A percentile compares a stretch with the other conserved stretches of the same genome.
Evolutionary conservation across 2,797 vertebrate species (phyloP).

Genomic region (Gorsachius magnificus): DNA sequence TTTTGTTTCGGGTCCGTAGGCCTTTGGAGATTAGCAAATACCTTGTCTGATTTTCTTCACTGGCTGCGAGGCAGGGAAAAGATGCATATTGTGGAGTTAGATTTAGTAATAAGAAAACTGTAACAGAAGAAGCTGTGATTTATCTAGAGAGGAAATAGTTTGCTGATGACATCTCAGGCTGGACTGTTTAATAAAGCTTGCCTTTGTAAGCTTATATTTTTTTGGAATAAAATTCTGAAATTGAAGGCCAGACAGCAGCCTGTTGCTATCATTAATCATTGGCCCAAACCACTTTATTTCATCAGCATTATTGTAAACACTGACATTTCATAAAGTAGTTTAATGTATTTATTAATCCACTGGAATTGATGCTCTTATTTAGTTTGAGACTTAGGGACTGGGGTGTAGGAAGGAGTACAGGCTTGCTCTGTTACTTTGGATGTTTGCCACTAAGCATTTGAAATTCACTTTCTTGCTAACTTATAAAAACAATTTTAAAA

Average conservation of each 20-base stretch:
- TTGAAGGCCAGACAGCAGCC: not conserved
- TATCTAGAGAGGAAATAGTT: conserved; percentile 58
- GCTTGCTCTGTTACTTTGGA: not conserved
- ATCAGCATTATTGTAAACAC: conserved; percentile 1
- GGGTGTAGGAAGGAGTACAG: not conserved
- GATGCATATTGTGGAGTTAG: not conserved
- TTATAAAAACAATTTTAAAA: not conserved
- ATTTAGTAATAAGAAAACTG: not conserved
- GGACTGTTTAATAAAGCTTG: conserved; percentile 28
- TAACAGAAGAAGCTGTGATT: conserved; percentile 19
- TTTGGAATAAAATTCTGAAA: conserved; percentile 11
- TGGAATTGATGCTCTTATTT: not conserved
- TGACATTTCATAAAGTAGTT: not conserved
- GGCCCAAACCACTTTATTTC: not conserved
- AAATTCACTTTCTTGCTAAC: not conserved
- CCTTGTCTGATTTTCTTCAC: not conserved
- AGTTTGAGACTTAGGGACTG: not conserved
- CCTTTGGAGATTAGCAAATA: not conserved
- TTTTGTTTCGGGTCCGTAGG: not conserved
- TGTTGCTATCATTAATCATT: not conserved
- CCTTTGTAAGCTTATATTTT: conserved; percentile 3
- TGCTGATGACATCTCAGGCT: conserved; percentile 34
- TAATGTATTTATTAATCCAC: not conserved
- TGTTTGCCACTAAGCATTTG: not conserved
- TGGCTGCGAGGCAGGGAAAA: not conserved